These are phyloP conservation scores for Megathymus violae DNA, from an alignment of 1,140 invertebrate species.

Conservation along the genomic window DNA sequence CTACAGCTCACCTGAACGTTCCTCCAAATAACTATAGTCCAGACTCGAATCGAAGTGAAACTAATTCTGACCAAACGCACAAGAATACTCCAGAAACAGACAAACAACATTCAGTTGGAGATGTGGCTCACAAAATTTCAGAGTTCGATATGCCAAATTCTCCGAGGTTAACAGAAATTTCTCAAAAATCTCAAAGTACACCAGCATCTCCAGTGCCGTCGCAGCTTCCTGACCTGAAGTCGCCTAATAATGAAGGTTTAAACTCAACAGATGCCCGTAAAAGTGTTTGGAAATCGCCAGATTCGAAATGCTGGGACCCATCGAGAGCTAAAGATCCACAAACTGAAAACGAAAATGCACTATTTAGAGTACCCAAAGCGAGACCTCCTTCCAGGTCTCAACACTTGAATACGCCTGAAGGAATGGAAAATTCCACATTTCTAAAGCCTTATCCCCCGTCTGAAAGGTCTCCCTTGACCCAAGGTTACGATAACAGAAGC, in stretches of 20 bases:
- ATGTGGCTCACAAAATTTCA: conserved; percentile 64
- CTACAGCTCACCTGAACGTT: conserved; percentile 83
- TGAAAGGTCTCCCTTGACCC: conserved; percentile 64
- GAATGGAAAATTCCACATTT: conserved; percentile 80
- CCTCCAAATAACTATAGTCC: conserved; percentile 80
- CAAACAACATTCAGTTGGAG: conserved; percentile 58
- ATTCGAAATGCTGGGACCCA: conserved; percentile 75
- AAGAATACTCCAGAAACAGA: conserved; percentile 62
- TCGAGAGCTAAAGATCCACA: conserved; percentile 63
- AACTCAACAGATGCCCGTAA: conserved; percentile 58
- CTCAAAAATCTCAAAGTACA: conserved; percentile 69
- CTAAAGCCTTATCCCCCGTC: conserved; percentile 84
- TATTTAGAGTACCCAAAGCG: conserved; percentile 87
- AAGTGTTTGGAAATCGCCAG: conserved; percentile 79
- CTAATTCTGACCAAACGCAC: conserved; percentile 59
- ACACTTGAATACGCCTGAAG: conserved; percentile 68
- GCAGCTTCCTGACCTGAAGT: conserved; percentile 65
- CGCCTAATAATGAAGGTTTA: conserved; percentile 66
- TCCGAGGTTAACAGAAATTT: conserved; percentile 74
- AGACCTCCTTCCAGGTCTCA: conserved; percentile 86
- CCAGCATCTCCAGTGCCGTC: conserved; percentile 67
- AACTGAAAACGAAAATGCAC: conserved; percentile 79
- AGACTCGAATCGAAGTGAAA: conserved; percentile 75
- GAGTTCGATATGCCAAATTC: conserved; percentile 76
- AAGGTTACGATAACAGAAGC: conserved; percentile 74